Percentiles rank a stretch among this genome's conserved stretches.
phyloP scores from a whole-genome alignment of 2,797 vertebrate genomes.

The Macropus fuliginosus region DNA sequence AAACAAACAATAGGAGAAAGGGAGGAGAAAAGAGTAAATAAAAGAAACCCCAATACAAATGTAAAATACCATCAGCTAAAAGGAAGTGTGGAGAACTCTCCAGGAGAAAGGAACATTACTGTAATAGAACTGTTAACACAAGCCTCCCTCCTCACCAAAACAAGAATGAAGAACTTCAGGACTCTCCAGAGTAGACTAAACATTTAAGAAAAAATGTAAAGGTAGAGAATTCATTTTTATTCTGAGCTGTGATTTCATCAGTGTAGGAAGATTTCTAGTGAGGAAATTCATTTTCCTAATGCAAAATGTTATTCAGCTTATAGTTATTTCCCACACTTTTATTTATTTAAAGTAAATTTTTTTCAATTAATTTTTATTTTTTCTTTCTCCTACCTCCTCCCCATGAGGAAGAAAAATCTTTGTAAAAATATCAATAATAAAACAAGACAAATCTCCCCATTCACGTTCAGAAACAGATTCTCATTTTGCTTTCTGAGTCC shows the following conservation, averaged over 20 bases:
- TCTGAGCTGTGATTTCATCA: background rate
- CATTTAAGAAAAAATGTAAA: conserved; percentile 1
- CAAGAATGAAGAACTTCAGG: background rate
- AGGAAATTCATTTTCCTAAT: background rate
- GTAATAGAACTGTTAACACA: background rate
- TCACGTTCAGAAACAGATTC: background rate
- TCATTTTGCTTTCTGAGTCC: background rate
- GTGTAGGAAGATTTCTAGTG: background rate
- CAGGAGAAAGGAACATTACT: background rate
- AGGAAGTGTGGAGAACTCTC: background rate
- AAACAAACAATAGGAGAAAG: background rate
- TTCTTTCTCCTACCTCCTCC: background rate
- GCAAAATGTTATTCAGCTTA: background rate
- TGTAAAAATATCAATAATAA: background rate
- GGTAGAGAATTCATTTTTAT: background rate
- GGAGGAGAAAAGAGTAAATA: background rate
- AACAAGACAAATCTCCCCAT: background rate
- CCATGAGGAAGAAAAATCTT: background rate
- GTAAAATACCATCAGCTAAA: background rate
- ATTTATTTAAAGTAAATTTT: background rate
- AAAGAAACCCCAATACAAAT: background rate
- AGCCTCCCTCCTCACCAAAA: background rate
- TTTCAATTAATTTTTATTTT: background rate
- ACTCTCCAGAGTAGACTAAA: background rate
- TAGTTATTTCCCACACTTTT: background rate